A percentile compares a stretch with the other conserved stretches of the same genome.
Evolutionary conservation across 2,113 vertebrate species (phyloP).

Genomic region (Chauna torquata): DNA sequence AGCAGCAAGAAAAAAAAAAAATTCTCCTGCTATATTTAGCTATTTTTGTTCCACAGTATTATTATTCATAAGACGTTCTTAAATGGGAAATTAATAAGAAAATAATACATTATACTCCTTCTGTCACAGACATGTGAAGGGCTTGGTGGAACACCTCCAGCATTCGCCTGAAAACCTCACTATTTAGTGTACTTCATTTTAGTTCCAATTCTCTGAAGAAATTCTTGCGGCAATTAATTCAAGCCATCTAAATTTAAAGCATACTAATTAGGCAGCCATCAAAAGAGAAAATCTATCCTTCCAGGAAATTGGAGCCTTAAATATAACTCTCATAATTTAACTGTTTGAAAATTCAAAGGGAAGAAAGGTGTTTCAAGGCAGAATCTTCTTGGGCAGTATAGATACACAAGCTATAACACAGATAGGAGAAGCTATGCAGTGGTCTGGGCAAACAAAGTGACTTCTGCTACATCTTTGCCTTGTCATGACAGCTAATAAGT

Average conservation of each 20-base stretch:
- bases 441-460: background rate
- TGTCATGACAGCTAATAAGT: background rate
- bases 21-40: background rate
- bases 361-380: background rate
- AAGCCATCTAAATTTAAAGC: conserved; percentile 72
- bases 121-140: conserved; percentile 22
- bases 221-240: conserved; percentile 72
- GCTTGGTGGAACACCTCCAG: conserved; percentile 42
- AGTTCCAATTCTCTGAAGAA: conserved; percentile 50
- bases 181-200: conserved; percentile 53
- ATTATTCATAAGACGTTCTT: conserved; percentile 41
- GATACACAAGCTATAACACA: background rate
- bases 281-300: conserved; percentile 58
- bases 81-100: conserved; percentile 65
- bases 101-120: conserved; percentile 44
- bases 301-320: conserved; percentile 66
- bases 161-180: conserved; percentile 36
- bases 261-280: conserved; percentile 68
- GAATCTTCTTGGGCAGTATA: background rate
- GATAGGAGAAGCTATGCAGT: background rate
- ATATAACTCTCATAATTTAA: conserved; percentile 62
- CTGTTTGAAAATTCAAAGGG: conserved; percentile 35
- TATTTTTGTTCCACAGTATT: conserved; percentile 26
- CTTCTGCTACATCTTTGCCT: background rate
- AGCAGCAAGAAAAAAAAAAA: background rate